A percentile compares a stretch with the other conserved stretches of the same genome.
Evolutionary conservation across 2,888 invertebrate genomes (phyloP).

Genomic region (Lacanobia wlatinum): DNA sequence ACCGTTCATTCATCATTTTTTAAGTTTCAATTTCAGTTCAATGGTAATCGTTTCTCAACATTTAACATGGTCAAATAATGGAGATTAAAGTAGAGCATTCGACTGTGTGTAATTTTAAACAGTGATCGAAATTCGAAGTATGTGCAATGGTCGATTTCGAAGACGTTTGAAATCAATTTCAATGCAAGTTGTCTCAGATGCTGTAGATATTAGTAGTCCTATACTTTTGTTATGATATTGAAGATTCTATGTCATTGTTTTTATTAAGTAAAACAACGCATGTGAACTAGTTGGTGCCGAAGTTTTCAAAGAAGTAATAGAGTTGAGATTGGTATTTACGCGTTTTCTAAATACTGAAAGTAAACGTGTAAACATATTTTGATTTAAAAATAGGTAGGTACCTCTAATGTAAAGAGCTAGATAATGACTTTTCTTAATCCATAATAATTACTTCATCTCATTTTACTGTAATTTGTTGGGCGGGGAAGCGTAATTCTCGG

Average conservation of each 20-base stretch:
- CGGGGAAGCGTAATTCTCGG: background rate
- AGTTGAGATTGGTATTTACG: no score
- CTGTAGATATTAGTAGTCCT: background rate
- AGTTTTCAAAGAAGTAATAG: background rate
- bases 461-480: constrained; percentile 12
- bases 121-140: background rate
- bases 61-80: constrained; percentile 1
- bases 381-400: background rate
- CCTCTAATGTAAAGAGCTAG: background rate
- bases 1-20: constrained; percentile 27
- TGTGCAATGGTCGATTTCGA: background rate
- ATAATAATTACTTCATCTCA: background rate
- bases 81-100: constrained; percentile 15
- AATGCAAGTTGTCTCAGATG: background rate
- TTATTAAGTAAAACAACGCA: background rate
- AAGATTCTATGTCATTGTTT: background rate
- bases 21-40: constrained; percentile 30
- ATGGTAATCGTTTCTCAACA: constrained; percentile 30
- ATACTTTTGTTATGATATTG: background rate
- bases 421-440: background rate
- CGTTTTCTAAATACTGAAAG: background rate
- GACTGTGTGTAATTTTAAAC: constrained; percentile 12
- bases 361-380: background rate
- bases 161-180: background rate
- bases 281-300: background rate